A percentile compares a stretch with the other conserved stretches of the same genome.
phyloP scores from a whole-genome alignment of 2,797 vertebrate genomes.

The Hydrocynus forskahlii region DNA sequence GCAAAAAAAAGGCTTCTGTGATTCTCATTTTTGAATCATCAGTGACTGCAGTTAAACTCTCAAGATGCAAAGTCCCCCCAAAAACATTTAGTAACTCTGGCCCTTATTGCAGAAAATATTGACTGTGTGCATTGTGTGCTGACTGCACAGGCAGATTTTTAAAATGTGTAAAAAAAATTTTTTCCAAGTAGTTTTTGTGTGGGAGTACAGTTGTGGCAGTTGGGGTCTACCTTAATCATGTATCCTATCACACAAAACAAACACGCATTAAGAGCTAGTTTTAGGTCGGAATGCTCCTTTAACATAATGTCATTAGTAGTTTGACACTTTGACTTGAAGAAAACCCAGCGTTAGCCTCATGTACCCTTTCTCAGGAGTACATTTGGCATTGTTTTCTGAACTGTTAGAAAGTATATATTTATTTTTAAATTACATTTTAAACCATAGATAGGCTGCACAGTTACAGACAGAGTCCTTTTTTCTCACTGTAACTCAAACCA shows the following conservation, averaged over 20 bases:
- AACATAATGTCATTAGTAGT: neutral
- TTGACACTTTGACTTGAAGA: neutral
- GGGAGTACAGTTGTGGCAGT: too few relatives aligned
- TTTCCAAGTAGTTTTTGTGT: too few relatives aligned
- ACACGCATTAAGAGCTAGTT: neutral
- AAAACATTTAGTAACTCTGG: too few relatives aligned
- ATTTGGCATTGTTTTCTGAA: neutral
- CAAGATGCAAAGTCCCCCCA: too few relatives aligned
- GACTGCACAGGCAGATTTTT: too few relatives aligned
- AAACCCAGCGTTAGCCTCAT: neutral
- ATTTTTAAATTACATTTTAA: constrained; percentile 6
- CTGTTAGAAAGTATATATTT: neutral
- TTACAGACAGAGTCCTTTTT: constrained; percentile 40
- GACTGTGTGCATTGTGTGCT: too few relatives aligned
- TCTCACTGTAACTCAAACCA: constrained; percentile 54
- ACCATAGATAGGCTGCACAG: constrained; percentile 15
- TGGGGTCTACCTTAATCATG: too few relatives aligned
- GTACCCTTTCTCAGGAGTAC: neutral
- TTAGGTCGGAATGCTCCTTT: neutral
- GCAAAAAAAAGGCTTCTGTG: too few relatives aligned
- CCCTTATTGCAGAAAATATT: too few relatives aligned
- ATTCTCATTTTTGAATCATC: too few relatives aligned
- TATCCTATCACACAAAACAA: neutral
- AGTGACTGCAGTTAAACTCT: too few relatives aligned
- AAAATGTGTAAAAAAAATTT: too few relatives aligned